These are phyloP conservation scores for Sisyra terminalis DNA, from an alignment of 2,888 invertebrate species.

Conservation along the genomic window DNA sequence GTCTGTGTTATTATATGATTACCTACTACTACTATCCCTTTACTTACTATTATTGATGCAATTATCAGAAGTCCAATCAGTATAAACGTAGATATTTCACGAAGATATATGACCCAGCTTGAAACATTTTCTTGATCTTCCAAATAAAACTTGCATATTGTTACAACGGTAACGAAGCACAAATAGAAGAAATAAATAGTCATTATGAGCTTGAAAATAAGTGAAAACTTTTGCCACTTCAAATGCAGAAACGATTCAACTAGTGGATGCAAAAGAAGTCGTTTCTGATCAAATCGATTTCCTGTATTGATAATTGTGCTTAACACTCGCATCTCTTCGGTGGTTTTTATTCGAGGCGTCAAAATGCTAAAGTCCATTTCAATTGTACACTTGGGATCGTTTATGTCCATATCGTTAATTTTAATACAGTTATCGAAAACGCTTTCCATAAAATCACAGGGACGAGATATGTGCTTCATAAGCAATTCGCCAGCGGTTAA, in stretches of 20 bases:
- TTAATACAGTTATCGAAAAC: constrained; percentile 34
- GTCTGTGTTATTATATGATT: too few species aligned
- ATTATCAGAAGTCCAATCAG: not conserved
- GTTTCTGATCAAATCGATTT: constrained; percentile 29
- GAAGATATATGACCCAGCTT: too few species aligned
- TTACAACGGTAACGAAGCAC: constrained; percentile 30
- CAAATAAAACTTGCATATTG: constrained; percentile 24
- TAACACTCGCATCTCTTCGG: constrained; percentile 36
- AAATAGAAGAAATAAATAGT: constrained; percentile 32
- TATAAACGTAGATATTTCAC: not conserved
- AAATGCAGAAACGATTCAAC: constrained; percentile 37
- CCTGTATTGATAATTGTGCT: constrained; percentile 35
- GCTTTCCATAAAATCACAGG: constrained; percentile 33
- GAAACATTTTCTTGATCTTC: constrained; percentile 14
- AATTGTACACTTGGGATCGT: constrained; percentile 29
- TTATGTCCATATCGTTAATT: constrained; percentile 27
- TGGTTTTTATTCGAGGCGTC: not conserved
- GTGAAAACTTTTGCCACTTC: constrained; percentile 36
- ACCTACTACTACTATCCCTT: too few species aligned
- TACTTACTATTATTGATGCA: not conserved
- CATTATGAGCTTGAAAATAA: constrained; percentile 35
- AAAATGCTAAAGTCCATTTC: constrained; percentile 31
- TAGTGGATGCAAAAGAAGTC: constrained; percentile 34
- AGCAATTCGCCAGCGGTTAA: constrained; percentile 35
- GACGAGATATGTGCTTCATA: constrained; percentile 32